Evolutionary conservation across 2,797 vertebrate species (phyloP).

Genomic region (Pseudomugil gertrudae): DNA sequence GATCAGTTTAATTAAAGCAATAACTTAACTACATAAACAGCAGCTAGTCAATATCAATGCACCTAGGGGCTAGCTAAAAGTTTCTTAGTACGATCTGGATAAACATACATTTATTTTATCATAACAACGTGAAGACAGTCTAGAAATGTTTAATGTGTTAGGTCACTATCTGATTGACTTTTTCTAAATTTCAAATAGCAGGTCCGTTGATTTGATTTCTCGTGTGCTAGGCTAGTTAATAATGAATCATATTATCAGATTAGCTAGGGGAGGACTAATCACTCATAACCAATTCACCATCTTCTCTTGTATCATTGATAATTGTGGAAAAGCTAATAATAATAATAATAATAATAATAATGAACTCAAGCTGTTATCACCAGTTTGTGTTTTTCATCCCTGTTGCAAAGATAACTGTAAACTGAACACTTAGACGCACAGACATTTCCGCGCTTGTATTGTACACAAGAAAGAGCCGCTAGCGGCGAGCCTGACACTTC

Average conservation of each 20-base stretch:
- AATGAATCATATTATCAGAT: conserved; percentile 14
- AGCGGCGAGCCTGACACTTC: conserved; percentile 17
- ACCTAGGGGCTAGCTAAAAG: too few species aligned
- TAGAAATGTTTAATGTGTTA: not conserved
- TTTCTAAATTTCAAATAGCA: too few species aligned
- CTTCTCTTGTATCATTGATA: conserved; percentile 2
- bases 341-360: too few species aligned
- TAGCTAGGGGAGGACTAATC: conserved; percentile 11
- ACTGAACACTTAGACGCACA: not conserved
- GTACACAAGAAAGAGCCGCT: not conserved
- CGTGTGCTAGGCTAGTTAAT: not conserved
- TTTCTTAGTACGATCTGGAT: too few species aligned
- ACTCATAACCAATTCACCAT: conserved; percentile 1
- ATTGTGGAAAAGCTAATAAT: not conserved
- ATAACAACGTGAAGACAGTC: too few species aligned
- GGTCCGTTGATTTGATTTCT: too few species aligned
- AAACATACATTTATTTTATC: too few species aligned
- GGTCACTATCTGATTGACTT: not conserved
- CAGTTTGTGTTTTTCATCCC: not conserved
- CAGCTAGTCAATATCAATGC: too few species aligned
- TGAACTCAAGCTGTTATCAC: not conserved
- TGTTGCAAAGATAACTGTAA: conserved; percentile 1
- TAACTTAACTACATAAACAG: too few species aligned
- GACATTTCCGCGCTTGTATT: too few species aligned
- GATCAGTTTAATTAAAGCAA: too few species aligned